These are phyloP conservation scores for Drosophila orosa DNA, from an alignment of 1,140 invertebrate species.

Conservation along the genomic window DNA sequence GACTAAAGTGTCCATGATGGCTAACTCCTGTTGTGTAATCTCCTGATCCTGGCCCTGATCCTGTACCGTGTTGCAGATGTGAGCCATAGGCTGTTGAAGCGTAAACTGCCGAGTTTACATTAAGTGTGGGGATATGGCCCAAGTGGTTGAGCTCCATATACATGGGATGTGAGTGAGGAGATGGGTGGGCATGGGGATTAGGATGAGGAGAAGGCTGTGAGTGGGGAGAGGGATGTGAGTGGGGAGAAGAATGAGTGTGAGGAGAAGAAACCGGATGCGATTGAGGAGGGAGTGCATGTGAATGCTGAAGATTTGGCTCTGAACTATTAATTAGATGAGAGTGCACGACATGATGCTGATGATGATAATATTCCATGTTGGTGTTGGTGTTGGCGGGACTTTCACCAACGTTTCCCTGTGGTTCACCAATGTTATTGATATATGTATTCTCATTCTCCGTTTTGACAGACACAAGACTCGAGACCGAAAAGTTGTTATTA, in stretches of 20 bases:
- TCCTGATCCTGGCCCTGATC: slow-evolving; percentile 8
- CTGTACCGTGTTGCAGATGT: slow-evolving; percentile 48
- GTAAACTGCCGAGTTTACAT: slow-evolving; percentile 69
- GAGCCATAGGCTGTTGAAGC: slow-evolving; percentile 46
- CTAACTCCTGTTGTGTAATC: slow-evolving; percentile 16
- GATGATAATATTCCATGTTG: slow-evolving; percentile 51
- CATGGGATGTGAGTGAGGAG: slow-evolving; percentile 67
- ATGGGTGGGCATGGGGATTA: slow-evolving; percentile 32
- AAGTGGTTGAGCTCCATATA: slow-evolving; percentile 77
- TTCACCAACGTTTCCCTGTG: slow-evolving; percentile 14
- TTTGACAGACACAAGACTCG: slow-evolving; percentile 57
- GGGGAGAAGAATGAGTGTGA: slow-evolving; percentile 61
- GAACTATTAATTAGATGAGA: slow-evolving; percentile 60
- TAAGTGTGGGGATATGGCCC: slow-evolving; percentile 55
- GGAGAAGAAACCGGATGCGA: slow-evolving; percentile 38
- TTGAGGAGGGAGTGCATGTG: slow-evolving; percentile 48
- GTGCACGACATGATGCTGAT: slow-evolving; percentile 64
- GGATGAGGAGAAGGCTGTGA: slow-evolving; percentile 44
- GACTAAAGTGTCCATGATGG: slow-evolving; percentile 26
- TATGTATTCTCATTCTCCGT: slow-evolving; percentile 47
- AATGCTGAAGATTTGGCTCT: slow-evolving; percentile 15
- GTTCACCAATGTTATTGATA: slow-evolving; percentile 20
- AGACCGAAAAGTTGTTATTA: slow-evolving; percentile 73
- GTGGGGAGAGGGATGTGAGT: slow-evolving; percentile 54
- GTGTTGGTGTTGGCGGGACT: slow-evolving; percentile 11